Percentiles rank a stretch among this genome's conserved stretches.
phyloP scores from a whole-genome alignment of 2,888 invertebrate genomes.

The Lutraria lutraria region DNA sequence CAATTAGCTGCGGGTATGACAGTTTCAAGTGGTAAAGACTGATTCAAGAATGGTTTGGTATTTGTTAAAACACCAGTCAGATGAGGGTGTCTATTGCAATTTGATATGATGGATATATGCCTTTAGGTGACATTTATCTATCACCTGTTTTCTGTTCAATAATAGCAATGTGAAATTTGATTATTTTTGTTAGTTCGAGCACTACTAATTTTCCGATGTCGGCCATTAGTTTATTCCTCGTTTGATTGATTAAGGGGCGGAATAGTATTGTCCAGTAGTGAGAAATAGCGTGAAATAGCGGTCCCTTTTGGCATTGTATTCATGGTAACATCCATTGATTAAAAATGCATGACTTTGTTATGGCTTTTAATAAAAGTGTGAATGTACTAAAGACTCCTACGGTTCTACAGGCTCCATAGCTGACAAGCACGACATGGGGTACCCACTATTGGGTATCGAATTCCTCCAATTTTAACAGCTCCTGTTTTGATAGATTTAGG shows the following conservation, averaged over 20 bases:
- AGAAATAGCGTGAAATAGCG: neutral
- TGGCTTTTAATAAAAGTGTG: conserved; percentile 33
- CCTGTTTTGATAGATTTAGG: conserved; percentile 55
- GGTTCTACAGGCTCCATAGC: conserved; percentile 19
- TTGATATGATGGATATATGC: neutral
- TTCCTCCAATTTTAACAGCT: conserved; percentile 56
- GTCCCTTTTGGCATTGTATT: conserved; percentile 22
- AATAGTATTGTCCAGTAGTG: conserved; percentile 19
- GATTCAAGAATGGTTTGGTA: conserved; percentile 43
- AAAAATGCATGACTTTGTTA: conserved; percentile 36
- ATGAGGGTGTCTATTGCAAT: conserved; percentile 26
- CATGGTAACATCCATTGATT: neutral
- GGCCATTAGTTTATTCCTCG: neutral
- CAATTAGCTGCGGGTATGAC: conserved; percentile 57
- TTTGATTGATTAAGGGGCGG: conserved; percentile 1
- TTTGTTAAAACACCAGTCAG: conserved; percentile 19
- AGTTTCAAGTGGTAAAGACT: conserved; percentile 47
- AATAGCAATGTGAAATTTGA: conserved; percentile 12
- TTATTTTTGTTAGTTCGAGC: conserved; percentile 13
- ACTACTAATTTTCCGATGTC: neutral
- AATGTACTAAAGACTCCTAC: conserved; percentile 35
- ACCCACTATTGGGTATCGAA: conserved; percentile 34
- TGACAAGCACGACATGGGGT: conserved; percentile 53
- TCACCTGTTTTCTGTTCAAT: neutral
- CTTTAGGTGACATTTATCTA: neutral